Evolutionary conservation across 2,797 vertebrate species (phyloP).

Genomic region (Chlorospingus flavigularis): DNA sequence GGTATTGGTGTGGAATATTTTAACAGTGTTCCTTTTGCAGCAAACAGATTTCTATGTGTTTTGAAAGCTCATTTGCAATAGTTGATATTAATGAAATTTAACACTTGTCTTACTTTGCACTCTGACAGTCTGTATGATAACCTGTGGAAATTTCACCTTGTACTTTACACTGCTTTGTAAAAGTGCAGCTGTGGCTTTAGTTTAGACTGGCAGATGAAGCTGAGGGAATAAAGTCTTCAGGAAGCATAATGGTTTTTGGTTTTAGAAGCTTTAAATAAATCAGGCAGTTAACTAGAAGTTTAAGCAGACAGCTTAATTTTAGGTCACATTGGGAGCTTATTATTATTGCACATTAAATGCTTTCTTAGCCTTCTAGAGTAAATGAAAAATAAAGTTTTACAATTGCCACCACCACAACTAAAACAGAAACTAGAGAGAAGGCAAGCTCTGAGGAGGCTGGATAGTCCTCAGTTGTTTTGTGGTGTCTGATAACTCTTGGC

Average conservation of each 20-base stretch:
- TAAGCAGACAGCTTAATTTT: slow-evolving; percentile 12
- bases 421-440: neutral
- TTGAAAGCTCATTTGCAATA: neutral
- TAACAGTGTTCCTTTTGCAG: neutral
- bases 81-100: neutral
- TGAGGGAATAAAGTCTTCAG: neutral
- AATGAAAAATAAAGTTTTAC: neutral
- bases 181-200: slow-evolving; percentile 5
- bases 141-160: neutral
- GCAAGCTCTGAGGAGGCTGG: neutral
- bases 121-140: neutral
- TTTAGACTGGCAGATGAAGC: slow-evolving; percentile 5
- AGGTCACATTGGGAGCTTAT: neutral
- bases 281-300: neutral
- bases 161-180: neutral
- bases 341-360: neutral
- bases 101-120: neutral
- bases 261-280: slow-evolving; percentile 8
- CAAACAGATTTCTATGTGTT: neutral
- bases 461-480: neutral
- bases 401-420: neutral
- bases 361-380: neutral
- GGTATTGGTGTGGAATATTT: neutral
- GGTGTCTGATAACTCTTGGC: neutral
- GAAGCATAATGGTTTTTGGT: neutral